These are phyloP conservation scores for Cephus pygmeus DNA, from an alignment of 2,888 invertebrate species.

Conservation along the genomic window DNA sequence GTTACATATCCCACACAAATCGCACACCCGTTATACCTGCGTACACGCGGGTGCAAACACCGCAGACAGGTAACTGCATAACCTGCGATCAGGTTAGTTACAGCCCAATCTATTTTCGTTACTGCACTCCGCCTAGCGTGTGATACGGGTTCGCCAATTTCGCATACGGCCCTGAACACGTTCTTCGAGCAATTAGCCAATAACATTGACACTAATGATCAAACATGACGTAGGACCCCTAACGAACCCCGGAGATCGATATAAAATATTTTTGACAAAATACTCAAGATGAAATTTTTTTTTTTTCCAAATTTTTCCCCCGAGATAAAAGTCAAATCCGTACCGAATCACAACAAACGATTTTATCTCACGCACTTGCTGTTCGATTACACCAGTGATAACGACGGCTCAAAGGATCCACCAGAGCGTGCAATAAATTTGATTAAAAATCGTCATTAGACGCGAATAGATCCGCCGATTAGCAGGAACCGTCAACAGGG, in stretches of 20 bases:
- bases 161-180: background rate
- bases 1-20: background rate
- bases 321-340: too few relatives aligned
- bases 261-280: background rate
- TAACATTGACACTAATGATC: background rate
- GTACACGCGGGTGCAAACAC: slow-evolving; percentile 6
- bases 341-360: background rate
- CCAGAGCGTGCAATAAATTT: background rate
- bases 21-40: background rate
- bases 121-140: slow-evolving; percentile 9
- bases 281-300: background rate
- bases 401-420: background rate
- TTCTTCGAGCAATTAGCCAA: slow-evolving; percentile 4
- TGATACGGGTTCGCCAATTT: slow-evolving; percentile 8
- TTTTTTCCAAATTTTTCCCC: background rate
- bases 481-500: background rate
- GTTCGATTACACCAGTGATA: background rate
- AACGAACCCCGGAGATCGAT: background rate
- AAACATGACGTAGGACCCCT: background rate
- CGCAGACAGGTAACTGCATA: slow-evolving; percentile 10
- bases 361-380: background rate
- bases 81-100: slow-evolving; percentile 23
- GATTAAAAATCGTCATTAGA: background rate
- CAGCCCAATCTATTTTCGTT: slow-evolving; percentile 23
- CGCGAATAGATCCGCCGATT: background rate